Conservation (phyloP, 2,797 vertebrate species). For the Melanotaenia nigrans region DNA sequence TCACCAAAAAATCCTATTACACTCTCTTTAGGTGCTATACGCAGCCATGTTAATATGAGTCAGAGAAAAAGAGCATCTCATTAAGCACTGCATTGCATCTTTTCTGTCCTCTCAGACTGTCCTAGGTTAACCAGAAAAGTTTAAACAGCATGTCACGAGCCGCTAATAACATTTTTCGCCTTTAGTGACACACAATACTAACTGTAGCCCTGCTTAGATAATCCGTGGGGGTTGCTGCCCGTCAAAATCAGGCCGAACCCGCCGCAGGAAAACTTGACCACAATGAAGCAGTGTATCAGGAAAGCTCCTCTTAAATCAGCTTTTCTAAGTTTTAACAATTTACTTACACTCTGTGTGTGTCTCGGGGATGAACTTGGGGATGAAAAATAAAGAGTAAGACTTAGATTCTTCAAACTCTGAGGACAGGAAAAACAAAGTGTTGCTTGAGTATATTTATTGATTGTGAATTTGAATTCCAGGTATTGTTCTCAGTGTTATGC, state of each 20-base stretch:
- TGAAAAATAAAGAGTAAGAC: not conserved
- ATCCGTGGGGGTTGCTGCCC: constrained; percentile 29
- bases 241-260: constrained; percentile 29
- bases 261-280: constrained; percentile 17
- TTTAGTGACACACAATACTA: constrained; percentile 30
- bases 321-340: not conserved
- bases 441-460: constrained; percentile 34
- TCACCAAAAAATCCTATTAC: constrained; percentile 27
- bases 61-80: not conserved
- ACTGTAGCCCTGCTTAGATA: constrained; percentile 29
- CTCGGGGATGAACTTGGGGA: not conserved
- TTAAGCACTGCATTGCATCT: constrained; percentile 1
- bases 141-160: constrained; percentile 12
- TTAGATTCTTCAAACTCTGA: not conserved
- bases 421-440: constrained; percentile 8
- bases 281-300: constrained; percentile 15
- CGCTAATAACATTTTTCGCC: constrained; percentile 34
- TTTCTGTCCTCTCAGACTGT: constrained; percentile 15
- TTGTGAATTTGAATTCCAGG: constrained; percentile 30
- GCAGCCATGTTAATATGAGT: constrained; percentile 2
- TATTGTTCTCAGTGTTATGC: constrained; percentile 9
- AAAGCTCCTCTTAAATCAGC: constrained; percentile 17
- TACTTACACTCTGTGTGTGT: not conserved
- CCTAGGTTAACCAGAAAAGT: constrained; percentile 34
- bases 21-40: not conserved